Evolutionary conservation across 1,140 invertebrate genomes (phyloP).

Genomic region (Centruroides vittatus): DNA sequence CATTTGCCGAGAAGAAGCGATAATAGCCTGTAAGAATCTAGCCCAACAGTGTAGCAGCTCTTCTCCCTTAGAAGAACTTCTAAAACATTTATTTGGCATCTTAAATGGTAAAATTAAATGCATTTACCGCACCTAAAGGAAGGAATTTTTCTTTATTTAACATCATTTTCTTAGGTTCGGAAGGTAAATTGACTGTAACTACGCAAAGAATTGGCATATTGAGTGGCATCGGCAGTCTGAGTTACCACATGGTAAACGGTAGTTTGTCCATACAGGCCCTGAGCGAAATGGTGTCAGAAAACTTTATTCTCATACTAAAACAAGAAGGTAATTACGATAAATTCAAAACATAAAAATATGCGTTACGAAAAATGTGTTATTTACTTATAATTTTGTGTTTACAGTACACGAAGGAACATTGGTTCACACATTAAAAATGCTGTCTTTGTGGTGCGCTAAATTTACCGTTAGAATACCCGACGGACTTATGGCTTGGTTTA

Average conservation of each 20-base stretch:
- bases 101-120: constrained; percentile 46
- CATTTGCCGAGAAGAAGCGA: constrained; percentile 50
- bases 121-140: too few relatives aligned
- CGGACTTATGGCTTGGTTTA: constrained; percentile 55
- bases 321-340: constrained; percentile 43
- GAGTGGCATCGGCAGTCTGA: constrained; percentile 65
- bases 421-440: constrained; percentile 59
- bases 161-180: constrained; percentile 39
- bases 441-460: constrained; percentile 59
- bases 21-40: constrained; percentile 48
- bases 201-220: constrained; percentile 80
- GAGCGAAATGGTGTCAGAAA: constrained; percentile 42
- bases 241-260: constrained; percentile 49
- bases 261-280: constrained; percentile 40
- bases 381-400: constrained; percentile 15
- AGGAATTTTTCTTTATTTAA: too few relatives aligned
- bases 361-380: constrained; percentile 4
- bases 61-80: constrained; percentile 46
- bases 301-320: constrained; percentile 65
- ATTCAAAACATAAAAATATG: neutral
- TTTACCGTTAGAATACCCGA: constrained; percentile 50
- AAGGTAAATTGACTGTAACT: constrained; percentile 78
- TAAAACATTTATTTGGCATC: constrained; percentile 61
- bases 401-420: constrained; percentile 79
- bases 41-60: constrained; percentile 54